Conservation (phyloP, 2,113 vertebrate genomes). For the Alethe castanea region DNA sequence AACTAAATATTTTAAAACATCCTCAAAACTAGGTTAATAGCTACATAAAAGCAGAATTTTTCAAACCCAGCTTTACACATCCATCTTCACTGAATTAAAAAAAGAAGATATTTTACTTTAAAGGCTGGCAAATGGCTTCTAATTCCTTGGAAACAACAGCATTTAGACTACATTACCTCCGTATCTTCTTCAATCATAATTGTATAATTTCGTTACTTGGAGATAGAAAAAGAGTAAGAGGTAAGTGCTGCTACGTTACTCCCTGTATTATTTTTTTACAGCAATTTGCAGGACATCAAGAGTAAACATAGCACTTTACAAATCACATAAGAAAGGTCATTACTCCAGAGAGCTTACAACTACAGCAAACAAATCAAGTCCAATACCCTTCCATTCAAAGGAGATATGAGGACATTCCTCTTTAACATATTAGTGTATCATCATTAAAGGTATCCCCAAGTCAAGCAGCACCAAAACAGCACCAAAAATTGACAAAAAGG, state of each 20-base stretch:
- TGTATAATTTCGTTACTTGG: neutral
- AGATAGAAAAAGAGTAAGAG: neutral
- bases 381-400: neutral
- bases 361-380: neutral
- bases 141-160: neutral
- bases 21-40: neutral
- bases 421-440: neutral
- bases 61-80: neutral
- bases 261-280: neutral
- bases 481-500: neutral
- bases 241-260: neutral
- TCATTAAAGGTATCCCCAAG: neutral
- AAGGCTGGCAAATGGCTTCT: neutral
- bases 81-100: neutral
- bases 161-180: neutral
- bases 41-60: neutral
- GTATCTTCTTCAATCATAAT: neutral
- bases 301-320: neutral
- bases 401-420: neutral
- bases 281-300: constrained; percentile 1
- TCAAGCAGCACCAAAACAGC: neutral
- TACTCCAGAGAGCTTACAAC: neutral
- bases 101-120: neutral
- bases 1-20: neutral
- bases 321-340: neutral